Percentiles rank a stretch among this genome's conserved stretches.
Conservation (phyloP, 1,140 invertebrate species). For the Telenomus remus region DNA sequence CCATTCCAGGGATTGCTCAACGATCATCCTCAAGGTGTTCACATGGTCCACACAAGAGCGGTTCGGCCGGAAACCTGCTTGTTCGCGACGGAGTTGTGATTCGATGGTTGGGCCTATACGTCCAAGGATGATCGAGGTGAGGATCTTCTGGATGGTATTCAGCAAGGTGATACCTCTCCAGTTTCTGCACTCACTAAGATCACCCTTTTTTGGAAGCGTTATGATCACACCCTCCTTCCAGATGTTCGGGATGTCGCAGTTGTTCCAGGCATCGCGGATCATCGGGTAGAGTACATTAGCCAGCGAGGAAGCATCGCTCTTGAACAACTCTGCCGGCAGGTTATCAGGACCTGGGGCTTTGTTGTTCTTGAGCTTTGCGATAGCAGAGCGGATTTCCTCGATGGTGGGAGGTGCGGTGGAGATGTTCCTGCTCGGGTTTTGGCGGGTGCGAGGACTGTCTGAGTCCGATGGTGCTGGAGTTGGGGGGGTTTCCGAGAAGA, state of each 20-base stretch:
- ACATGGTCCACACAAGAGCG: conserved; percentile 28
- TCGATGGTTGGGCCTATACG: conserved; percentile 9
- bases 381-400: background rate
- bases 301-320: background rate
- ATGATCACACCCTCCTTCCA: conserved; percentile 12
- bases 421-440: conserved; percentile 4
- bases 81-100: conserved; percentile 19
- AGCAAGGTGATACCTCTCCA: conserved; percentile 21
- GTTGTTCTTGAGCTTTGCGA: conserved; percentile 1
- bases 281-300: conserved; percentile 1
- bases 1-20: conserved; percentile 22
- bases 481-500: conserved; percentile 1
- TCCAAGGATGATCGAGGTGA: conserved; percentile 12
- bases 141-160: conserved; percentile 29
- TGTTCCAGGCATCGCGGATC: conserved; percentile 1
- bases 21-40: conserved; percentile 27
- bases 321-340: conserved; percentile 6
- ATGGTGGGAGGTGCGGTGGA: conserved; percentile 1
- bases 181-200: conserved; percentile 23
- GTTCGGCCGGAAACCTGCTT: conserved; percentile 24
- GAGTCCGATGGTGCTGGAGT: background rate
- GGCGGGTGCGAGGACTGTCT: background rate
- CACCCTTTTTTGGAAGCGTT: conserved; percentile 15
- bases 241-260: background rate
- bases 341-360: conserved; percentile 9